Evolutionary conservation across 2,888 invertebrate genomes (phyloP), one percentile per base, ranked within the genome.

Genomic region (Trissoscelio sp.): DNA sequence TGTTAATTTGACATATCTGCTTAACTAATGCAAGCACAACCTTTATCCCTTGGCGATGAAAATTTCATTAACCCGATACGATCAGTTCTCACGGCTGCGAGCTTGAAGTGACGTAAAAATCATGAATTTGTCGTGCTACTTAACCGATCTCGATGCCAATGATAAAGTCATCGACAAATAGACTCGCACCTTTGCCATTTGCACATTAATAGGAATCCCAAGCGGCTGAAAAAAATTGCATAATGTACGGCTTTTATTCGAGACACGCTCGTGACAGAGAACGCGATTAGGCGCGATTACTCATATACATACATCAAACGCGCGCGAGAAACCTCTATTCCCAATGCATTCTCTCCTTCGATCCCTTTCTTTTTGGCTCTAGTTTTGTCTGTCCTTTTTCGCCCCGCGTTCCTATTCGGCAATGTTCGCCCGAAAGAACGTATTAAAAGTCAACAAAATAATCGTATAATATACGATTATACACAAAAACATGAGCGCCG

Each of bases 401-500:
- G 0, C 14, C 22, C 9, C 28, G n/a, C n/a, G 20, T 34, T 28
- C 46, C 22, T 55, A 20, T 58, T 78, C 64, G 64, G 64, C 64
- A 39, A 11, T 51, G 46, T 16, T 48, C 37, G 31, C 37, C 31
- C 42, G 22, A 64, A 53, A 58, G 58, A n/a, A 57, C 64, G 22
- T 48, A 69, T 62, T 69, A 78, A 73, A 81, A 74, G 64, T 70
- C 78, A 57, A 70, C 51, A 67, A 74, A 82, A 79, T 82, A 82
- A 82, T 79, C 82, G 70, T 67, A 82, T 82, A 82, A 75, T 79
- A 79, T 82, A 82, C 72, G 79, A 75, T 82, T 82, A 79, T 82
- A 78, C 74, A 73, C 64, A 69, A 82, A 82, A 82, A 82, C 81
- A 79, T 66, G 78, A 78, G 48, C 64, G 66, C 73, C 31, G 73